Conservation (phyloP, 1,140 invertebrate species). For the Trichoplusia ni region DNA sequence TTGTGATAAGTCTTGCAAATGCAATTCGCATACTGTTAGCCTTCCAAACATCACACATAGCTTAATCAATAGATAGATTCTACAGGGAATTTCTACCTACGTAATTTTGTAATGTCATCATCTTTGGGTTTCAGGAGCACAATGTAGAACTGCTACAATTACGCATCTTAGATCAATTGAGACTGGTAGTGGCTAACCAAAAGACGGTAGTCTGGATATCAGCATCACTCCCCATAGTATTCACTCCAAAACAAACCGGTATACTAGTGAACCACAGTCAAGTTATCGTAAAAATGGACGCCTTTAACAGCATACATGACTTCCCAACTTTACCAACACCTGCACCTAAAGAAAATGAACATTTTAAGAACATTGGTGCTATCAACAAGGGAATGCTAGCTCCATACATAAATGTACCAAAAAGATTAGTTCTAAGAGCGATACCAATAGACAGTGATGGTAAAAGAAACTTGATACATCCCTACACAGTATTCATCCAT, state of each 20-base stretch:
- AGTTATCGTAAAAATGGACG: conserved; percentile 70
- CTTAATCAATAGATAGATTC: too few relatives aligned
- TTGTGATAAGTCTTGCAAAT: too few relatives aligned
- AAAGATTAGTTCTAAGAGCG: conserved; percentile 62
- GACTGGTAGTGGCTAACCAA: conserved; percentile 79
- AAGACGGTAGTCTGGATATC: conserved; percentile 83
- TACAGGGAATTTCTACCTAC: too few relatives aligned
- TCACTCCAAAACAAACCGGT: conserved; percentile 71
- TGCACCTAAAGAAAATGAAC: conserved; percentile 45
- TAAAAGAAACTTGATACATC: conserved; percentile 73
- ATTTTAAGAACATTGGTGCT: conserved; percentile 66
- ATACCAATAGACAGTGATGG: conserved; percentile 72
- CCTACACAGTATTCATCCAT: conserved; percentile 73
- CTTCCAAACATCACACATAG: too few relatives aligned
- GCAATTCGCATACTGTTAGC: too few relatives aligned
- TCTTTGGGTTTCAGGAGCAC: conserved; percentile 81
- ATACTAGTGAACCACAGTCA: conserved; percentile 66
- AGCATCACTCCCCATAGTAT: conserved; percentile 72
- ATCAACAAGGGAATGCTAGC: conserved; percentile 62
- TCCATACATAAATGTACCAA: conserved; percentile 61
- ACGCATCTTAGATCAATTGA: conserved; percentile 81
- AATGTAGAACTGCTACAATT: conserved; percentile 81
- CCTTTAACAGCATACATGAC: conserved; percentile 59
- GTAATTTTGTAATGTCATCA: conserved; percentile 8
- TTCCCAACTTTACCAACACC: conserved; percentile 32